phyloP scores from a whole-genome alignment of 2,888 invertebrate species.

The Ochropleura leucogaster region DNA sequence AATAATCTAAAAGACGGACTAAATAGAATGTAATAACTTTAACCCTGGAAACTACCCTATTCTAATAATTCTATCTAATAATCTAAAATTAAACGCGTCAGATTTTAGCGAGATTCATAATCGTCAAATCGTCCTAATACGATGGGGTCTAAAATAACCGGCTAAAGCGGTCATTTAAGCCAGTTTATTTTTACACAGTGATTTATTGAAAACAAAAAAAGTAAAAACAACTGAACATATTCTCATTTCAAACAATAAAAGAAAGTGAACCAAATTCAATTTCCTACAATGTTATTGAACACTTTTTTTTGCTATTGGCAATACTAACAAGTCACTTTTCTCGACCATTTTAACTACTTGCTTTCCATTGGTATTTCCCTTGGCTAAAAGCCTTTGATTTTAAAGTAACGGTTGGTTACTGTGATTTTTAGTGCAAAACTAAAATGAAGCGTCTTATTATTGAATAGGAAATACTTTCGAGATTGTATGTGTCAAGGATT shows the following conservation, averaged over 20 bases:
- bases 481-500: conserved; percentile 14
- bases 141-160: too few species aligned
- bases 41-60: too few species aligned
- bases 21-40: too few species aligned
- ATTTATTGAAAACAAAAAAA: conserved; percentile 5
- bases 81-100: too few species aligned
- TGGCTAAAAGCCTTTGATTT: background rate
- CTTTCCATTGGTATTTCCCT: conserved; percentile 2
- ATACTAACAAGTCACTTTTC: conserved; percentile 7
- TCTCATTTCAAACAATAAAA: conserved; percentile 9
- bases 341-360: background rate
- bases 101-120: too few species aligned
- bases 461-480: background rate
- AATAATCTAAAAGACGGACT: too few species aligned
- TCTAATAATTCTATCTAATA: too few species aligned
- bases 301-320: conserved; percentile 20
- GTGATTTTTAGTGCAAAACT: background rate
- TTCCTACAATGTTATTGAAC: conserved; percentile 12
- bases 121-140: too few species aligned
- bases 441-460: background rate
- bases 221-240: conserved; percentile 8
- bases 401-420: background rate
- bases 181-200: background rate
- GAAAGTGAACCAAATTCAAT: conserved; percentile 28
- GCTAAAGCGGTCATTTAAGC: too few species aligned